These are phyloP conservation scores for Epinotia brunnichana DNA, from an alignment of 2,888 invertebrate genomes.

Conservation along the genomic window DNA sequence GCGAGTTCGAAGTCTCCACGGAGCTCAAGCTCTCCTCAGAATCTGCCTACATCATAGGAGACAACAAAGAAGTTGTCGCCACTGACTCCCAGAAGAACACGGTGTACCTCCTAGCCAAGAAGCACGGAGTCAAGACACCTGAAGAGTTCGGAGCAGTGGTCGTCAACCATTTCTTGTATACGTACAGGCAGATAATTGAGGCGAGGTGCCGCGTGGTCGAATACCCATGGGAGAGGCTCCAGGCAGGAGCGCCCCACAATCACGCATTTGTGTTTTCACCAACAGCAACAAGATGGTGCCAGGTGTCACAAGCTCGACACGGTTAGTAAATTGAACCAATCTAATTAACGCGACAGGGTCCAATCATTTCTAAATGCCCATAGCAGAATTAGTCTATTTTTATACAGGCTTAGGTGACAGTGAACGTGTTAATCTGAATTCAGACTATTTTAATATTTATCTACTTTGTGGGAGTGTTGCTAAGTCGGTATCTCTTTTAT, in stretches of 20 bases:
- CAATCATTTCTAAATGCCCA: neutral
- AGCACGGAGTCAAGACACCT: constrained; percentile 89
- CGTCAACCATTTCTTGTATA: constrained; percentile 88
- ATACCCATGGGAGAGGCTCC: constrained; percentile 90
- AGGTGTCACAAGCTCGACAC: constrained; percentile 86
- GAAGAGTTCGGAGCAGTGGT: constrained; percentile 90
- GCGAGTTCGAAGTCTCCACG: constrained; percentile 89
- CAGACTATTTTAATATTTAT: neutral
- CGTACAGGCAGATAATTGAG: constrained; percentile 89
- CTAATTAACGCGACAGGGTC: neutral
- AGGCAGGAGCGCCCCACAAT: constrained; percentile 84
- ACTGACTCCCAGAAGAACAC: constrained; percentile 94
- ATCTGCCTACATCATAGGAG: constrained; percentile 88
- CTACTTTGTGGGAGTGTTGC: constrained; percentile 44
- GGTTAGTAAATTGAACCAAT: constrained; percentile 76
- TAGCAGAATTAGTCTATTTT: neutral
- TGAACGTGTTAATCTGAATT: neutral
- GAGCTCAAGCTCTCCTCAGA: constrained; percentile 87
- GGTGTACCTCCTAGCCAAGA: constrained; percentile 90
- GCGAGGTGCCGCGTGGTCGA: constrained; percentile 88
- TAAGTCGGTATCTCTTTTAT: constrained; percentile 6
- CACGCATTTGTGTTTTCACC: constrained; percentile 91
- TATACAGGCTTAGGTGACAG: neutral
- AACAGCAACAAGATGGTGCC: constrained; percentile 86
- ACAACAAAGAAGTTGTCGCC: constrained; percentile 91